These are phyloP conservation scores for Acanthopagrus latus DNA, from an alignment of 2,797 vertebrate species.

Conservation along the genomic window DNA sequence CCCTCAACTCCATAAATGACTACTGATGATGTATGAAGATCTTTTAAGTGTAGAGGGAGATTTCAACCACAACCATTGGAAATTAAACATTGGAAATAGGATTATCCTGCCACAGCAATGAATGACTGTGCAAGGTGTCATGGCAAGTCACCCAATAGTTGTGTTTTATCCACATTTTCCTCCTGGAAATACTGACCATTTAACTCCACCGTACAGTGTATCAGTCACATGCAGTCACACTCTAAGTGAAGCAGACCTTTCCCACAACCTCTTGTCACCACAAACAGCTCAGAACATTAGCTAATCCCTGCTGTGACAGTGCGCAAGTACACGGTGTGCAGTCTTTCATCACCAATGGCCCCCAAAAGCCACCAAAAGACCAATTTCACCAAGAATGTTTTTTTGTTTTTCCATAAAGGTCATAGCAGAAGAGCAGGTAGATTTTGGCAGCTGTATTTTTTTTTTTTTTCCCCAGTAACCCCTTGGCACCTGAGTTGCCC, in stretches of 20 bases:
- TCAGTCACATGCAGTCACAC: slow-evolving; percentile 40
- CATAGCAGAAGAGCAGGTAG: slow-evolving; percentile 38
- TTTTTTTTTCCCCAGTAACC: slow-evolving; percentile 29
- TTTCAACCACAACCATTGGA: too few species aligned
- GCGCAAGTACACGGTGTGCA: slow-evolving; percentile 27
- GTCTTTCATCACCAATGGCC: slow-evolving; percentile 37
- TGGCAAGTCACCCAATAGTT: background rate
- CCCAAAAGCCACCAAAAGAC: slow-evolving; percentile 51
- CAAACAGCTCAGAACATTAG: slow-evolving; percentile 40
- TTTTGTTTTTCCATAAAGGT: slow-evolving; percentile 37
- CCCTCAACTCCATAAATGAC: too few species aligned
- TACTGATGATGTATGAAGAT: too few species aligned
- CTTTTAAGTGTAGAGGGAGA: too few species aligned
- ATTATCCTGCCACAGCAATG: background rate
- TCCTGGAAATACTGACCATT: background rate
- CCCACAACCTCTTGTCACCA: slow-evolving; percentile 37
- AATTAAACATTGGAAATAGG: background rate
- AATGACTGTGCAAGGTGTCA: background rate
- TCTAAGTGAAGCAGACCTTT: slow-evolving; percentile 47
- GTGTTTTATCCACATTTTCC: background rate
- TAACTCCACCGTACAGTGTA: slow-evolving; percentile 6
- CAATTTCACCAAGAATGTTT: slow-evolving; percentile 38
- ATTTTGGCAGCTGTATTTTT: slow-evolving; percentile 41
- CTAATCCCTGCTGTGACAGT: slow-evolving; percentile 49
- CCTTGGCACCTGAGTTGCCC: slow-evolving; percentile 46